Conservation (phyloP, 2,113 vertebrate species). For the Anhinga anhinga region DNA sequence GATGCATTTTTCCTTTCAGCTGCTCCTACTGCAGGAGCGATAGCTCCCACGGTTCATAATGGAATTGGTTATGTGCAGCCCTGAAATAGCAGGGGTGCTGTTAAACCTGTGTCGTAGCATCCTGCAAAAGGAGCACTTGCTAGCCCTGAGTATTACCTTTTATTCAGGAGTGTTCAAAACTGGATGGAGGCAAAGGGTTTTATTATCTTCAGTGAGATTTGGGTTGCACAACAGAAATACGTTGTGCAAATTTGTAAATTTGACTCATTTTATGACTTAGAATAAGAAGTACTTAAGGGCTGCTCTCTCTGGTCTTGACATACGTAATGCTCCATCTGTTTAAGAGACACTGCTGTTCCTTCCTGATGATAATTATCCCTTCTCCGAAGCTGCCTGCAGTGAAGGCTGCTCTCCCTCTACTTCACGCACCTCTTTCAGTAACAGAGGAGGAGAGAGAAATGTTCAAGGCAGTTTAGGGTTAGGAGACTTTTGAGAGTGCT, state of each 20-base stretch:
- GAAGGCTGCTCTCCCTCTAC: no score
- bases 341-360: neutral
- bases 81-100: neutral
- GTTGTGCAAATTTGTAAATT: neutral
- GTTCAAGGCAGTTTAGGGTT: neutral
- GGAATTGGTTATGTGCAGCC: neutral
- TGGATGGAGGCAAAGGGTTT: neutral
- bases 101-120: neutral
- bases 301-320: accelerated
- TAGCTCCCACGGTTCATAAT: accelerated
- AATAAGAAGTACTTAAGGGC: neutral
- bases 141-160: neutral
- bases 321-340: neutral
- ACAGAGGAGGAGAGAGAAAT: neutral
- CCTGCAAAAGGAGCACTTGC: accelerated
- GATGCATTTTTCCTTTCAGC: neutral
- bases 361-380: neutral
- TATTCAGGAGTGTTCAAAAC: neutral
- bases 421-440: neutral
- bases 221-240: neutral
- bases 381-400: neutral
- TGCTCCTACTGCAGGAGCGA: neutral
- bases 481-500: neutral
- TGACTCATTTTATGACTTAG: neutral
- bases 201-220: neutral